A percentile compares a stretch with the other conserved stretches of the same genome.
phyloP scores from a whole-genome alignment of 2,888 invertebrate species.

The Horisme vitalbata region DNA sequence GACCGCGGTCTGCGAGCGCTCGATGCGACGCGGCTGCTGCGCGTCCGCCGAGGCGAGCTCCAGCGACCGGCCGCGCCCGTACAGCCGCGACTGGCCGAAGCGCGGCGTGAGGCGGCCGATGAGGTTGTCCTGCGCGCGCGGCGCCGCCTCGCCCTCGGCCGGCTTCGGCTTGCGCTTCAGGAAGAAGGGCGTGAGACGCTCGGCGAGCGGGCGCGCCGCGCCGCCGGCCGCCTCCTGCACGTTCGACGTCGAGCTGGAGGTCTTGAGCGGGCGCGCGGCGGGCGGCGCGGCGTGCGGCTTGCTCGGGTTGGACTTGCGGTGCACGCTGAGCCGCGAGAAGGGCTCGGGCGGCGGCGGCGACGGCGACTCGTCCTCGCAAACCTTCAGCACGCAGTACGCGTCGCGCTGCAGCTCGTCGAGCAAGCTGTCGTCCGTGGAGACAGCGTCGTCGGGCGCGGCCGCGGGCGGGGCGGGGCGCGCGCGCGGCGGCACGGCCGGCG shows the following conservation, averaged over 20 bases:
- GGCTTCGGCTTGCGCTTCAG: slow-evolving; percentile 66
- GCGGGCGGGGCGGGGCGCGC: slow-evolving; percentile 43
- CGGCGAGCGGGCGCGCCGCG: slow-evolving; percentile 63
- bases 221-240: slow-evolving; percentile 66
- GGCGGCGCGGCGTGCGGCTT: slow-evolving; percentile 52
- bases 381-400: slow-evolving; percentile 68
- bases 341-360: slow-evolving; percentile 45
- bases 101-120: slow-evolving; percentile 73
- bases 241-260: slow-evolving; percentile 74
- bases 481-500: slow-evolving; percentile 64
- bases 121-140: slow-evolving; percentile 67
- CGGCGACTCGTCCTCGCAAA: slow-evolving; percentile 65
- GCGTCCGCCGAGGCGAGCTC: slow-evolving; percentile 57
- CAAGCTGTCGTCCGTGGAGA: slow-evolving; percentile 70
- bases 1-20: slow-evolving; percentile 70
- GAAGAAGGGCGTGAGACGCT: slow-evolving; percentile 74
- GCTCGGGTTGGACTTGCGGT: slow-evolving; percentile 75
- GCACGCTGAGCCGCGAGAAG: slow-evolving; percentile 68
- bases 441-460: slow-evolving; percentile 59
- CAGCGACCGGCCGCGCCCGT: slow-evolving; percentile 70
- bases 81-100: slow-evolving; percentile 71
- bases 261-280: slow-evolving; percentile 60
- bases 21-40: slow-evolving; percentile 57
- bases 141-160: slow-evolving; percentile 45
- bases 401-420: slow-evolving; percentile 71